Evolutionary conservation across 2,888 invertebrate genomes (phyloP).

Genomic region (Quadriops clusia): DNA sequence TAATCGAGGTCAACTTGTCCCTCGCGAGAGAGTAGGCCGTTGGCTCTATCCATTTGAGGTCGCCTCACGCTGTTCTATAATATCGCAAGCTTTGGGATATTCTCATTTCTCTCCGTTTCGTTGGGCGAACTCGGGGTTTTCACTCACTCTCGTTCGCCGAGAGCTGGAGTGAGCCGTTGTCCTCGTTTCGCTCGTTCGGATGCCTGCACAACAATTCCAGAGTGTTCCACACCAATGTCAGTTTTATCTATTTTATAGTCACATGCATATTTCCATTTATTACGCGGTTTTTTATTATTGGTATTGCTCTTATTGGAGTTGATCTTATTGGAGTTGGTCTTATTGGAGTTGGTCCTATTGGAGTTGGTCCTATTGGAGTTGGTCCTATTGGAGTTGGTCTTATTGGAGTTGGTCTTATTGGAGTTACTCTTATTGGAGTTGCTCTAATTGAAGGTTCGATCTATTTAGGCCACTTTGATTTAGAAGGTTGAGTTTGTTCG

Average conservation of each 20-base stretch:
- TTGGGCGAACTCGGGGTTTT: conserved; percentile 12
- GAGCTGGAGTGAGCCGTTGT: conserved; percentile 2
- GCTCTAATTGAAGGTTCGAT: no score
- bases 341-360: no score
- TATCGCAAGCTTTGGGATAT: conserved; percentile 12
- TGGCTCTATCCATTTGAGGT: conserved; percentile 38
- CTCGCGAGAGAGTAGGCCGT: conserved; percentile 31
- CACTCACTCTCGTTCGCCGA: conserved; percentile 16
- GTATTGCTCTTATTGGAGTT: neutral
- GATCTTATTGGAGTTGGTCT: no score
- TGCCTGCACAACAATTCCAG: conserved; percentile 13
- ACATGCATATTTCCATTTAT: conserved; percentile 7
- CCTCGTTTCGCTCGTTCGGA: conserved; percentile 7
- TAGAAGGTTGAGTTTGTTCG: no score
- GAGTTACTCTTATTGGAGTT: no score
- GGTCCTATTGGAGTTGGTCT: no score
- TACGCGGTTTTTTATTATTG: conserved; percentile 2
- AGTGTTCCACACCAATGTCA: conserved; percentile 15
- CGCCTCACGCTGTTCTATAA: conserved; percentile 30
- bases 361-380: no score
- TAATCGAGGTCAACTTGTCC: conserved; percentile 18
- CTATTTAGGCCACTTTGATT: no score
- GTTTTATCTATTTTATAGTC: conserved; percentile 15
- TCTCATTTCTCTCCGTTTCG: conserved; percentile 13
- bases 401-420: no score